Conservation (phyloP, 2,888 invertebrate species). For the Volucella inanis region DNA sequence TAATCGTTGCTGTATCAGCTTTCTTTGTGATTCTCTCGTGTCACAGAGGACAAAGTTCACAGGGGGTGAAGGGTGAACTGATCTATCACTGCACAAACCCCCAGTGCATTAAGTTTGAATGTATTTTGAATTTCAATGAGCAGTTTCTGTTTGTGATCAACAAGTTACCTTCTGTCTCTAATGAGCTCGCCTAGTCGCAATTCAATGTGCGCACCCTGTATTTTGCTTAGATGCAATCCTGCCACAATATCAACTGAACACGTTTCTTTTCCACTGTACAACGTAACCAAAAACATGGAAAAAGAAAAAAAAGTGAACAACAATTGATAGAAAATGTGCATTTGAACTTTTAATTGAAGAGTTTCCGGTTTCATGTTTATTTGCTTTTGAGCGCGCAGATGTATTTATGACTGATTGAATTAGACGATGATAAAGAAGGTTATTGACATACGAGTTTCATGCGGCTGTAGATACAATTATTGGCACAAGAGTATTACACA, state of each 20-base stretch:
- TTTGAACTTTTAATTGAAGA: conserved; percentile 25
- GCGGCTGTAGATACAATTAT: background rate
- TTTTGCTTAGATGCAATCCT: background rate
- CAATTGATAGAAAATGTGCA: conserved; percentile 35
- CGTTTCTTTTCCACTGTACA: too few relatives aligned
- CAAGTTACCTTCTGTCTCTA: conserved; percentile 3
- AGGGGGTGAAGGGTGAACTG: too few relatives aligned
- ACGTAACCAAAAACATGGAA: too few relatives aligned
- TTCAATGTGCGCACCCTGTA: background rate
- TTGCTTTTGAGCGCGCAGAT: conserved; percentile 1
- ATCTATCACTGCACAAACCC: conserved; percentile 7
- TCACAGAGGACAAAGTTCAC: background rate
- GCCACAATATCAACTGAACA: too few relatives aligned
- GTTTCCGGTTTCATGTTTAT: conserved; percentile 37
- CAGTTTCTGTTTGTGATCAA: conserved; percentile 24
- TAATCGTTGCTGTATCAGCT: background rate
- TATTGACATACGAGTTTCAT: conserved; percentile 4
- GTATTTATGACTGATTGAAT: conserved; percentile 19
- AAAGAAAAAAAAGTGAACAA: background rate
- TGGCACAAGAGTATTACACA: too few relatives aligned
- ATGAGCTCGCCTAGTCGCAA: background rate
- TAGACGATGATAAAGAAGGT: conserved; percentile 13
- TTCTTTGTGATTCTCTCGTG: background rate
- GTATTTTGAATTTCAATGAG: conserved; percentile 29
- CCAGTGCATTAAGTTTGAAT: conserved; percentile 2